phyloP scores from a whole-genome alignment of 2,797 vertebrate genomes.

The Botia kubotai region DNA sequence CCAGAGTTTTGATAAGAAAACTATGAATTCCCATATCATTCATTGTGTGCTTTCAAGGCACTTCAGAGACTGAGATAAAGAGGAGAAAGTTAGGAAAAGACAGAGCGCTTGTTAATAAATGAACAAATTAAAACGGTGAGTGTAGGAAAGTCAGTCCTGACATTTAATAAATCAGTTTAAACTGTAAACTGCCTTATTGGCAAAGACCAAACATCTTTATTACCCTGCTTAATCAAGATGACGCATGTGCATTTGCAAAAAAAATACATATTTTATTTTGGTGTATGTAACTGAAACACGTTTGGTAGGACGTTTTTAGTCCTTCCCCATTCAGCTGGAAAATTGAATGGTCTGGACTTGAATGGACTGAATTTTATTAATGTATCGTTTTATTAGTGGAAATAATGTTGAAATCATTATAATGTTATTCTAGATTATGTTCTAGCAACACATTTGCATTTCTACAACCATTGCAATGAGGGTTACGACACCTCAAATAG shows the following conservation, averaged over 20 bases:
- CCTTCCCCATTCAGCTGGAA: not conserved
- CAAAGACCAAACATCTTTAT: not conserved
- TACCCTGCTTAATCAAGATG: not conserved
- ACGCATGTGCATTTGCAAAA: no score
- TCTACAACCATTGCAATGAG: no score
- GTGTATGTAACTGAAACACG: no score
- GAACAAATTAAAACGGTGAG: not conserved
- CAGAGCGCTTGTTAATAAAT: not conserved
- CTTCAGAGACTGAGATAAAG: not conserved
- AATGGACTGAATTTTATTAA: not conserved
- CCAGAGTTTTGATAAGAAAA: constrained; percentile 42
- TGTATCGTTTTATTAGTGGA: no score
- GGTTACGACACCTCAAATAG: no score
- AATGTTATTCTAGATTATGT: no score
- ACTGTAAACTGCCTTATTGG: not conserved
- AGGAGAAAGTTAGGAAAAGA: not conserved
- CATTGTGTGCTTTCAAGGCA: not conserved
- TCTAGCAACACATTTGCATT: no score
- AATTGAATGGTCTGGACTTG: not conserved
- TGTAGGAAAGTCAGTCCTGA: not conserved
- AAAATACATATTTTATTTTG: no score
- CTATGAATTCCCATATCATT: constrained; percentile 11
- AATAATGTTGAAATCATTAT: not conserved
- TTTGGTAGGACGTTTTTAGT: no score
- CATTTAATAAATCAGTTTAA: no score